Base-by-base conservation (phyloP, 2,888 invertebrate genomes). In the Pristionchus entomophagus region DNA sequence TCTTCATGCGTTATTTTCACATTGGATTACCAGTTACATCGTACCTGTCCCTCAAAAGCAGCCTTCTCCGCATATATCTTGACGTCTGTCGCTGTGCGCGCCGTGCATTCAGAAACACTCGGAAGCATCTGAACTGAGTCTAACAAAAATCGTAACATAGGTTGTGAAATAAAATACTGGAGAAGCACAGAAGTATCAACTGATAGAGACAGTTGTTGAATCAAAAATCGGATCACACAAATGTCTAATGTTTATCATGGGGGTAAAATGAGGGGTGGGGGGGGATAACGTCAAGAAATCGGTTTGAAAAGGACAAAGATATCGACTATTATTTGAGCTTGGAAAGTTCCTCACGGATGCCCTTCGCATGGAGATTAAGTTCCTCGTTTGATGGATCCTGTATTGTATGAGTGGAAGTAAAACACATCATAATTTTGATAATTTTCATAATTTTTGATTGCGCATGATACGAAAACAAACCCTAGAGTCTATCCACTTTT, bases 11-110 rank as follows among this genome's bases (percentile, higher is more conserved):
- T 5, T 56, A 5, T 14, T n/a, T 56, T 14, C 8, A 45, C 14
- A 14, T 22, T 56, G 19, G 17, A 22, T 56, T 56, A 22, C 5
- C 56, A 22, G 14, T n/a, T n/a, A 65, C 14, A 26, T 14, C 45
- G 45, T 5, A 77, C 77, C 77, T 77, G 77, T 41, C 77, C 77
- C 45, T 77, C 77, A 29, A 45, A 77, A 3, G 77, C 77, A 17
- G 77, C 77, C 26, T 77, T 77, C 77, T 77, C 77, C 2, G 77
- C 77, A 29, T 77, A 77, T 6, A 77, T 41, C 8, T 22, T 6
- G 19, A 77, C 17, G 32, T 77, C 77, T 4, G 29, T 49, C 10
- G 45, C 8, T 5, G 77, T 45, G 41, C 41, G 41, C 19, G 77
- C 77, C 12, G 26, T 77, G 77, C 77, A 45, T 22, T 77, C 77